Evolutionary conservation across 2,888 invertebrate genomes (phyloP).

Genomic region (Cenopis cana): DNA sequence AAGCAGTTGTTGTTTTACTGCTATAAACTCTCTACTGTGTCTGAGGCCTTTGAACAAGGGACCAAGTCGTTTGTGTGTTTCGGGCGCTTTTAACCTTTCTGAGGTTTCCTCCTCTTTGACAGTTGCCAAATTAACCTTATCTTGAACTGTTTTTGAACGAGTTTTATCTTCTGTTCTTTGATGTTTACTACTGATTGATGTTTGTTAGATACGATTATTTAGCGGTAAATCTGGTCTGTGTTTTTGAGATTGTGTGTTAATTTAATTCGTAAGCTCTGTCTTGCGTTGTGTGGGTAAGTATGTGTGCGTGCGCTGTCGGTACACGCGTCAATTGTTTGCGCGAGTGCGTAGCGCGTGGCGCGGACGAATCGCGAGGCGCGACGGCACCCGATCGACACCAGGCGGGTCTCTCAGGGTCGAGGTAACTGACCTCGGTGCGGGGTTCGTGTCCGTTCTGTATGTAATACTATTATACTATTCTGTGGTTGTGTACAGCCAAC

Average conservation of each 20-base stretch:
- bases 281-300: too few species aligned
- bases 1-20: not conserved
- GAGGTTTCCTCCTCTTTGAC: conserved; percentile 14
- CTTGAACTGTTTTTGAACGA: not conserved
- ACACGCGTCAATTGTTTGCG: too few species aligned
- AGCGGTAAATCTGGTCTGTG: not conserved
- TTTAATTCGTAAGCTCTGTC: too few species aligned
- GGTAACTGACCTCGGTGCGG: too few species aligned
- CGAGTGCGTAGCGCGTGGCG: too few species aligned
- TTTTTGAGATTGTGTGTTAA: not conserved
- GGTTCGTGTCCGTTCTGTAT: too few species aligned
- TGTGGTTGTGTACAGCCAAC: too few species aligned
- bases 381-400: too few species aligned
- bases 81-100: not conserved
- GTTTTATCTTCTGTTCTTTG: not conserved
- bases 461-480: too few species aligned
- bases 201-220: not conserved
- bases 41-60: not conserved
- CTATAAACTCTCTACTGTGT: conserved; percentile 22
- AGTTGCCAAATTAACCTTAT: conserved; percentile 20
- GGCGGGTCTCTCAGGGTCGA: too few species aligned
- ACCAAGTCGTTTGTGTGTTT: not conserved
- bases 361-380: too few species aligned
- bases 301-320: too few species aligned
- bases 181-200: not conserved